These are phyloP conservation scores for Parnassius glacialis DNA, from an alignment of 2,888 invertebrate species.

Conservation along the genomic window DNA sequence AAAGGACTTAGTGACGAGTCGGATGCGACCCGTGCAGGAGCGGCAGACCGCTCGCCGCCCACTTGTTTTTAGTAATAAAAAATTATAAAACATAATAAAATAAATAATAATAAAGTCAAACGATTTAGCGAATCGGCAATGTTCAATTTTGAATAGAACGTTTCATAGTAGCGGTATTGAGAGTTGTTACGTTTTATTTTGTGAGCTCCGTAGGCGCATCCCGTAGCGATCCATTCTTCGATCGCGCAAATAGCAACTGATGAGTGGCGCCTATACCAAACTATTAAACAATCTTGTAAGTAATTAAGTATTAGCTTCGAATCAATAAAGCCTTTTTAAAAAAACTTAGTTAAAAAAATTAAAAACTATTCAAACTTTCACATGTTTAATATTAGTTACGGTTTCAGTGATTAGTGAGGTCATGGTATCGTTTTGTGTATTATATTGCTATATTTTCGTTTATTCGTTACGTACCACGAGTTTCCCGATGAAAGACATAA, in stretches of 20 bases:
- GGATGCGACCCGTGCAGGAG: conserved; percentile 52
- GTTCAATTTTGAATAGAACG: conserved; percentile 81
- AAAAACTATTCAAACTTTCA: conserved; percentile 75
- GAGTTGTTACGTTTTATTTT: conserved; percentile 76
- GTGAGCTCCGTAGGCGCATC: conserved; percentile 58
- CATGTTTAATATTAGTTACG: conserved; percentile 74
- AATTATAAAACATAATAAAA: conserved; percentile 32
- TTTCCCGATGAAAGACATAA: conserved; percentile 78
- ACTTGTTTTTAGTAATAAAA: conserved; percentile 65
- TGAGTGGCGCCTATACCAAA: conserved; percentile 64
- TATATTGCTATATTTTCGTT: conserved; percentile 67
- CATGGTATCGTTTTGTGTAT: conserved; percentile 74
- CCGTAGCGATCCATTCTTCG: conserved; percentile 39
- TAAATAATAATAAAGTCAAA: conserved; percentile 51
- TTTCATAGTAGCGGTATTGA: conserved; percentile 78
- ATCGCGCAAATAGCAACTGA: conserved; percentile 32
- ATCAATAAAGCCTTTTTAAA: conserved; percentile 80
- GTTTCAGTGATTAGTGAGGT: conserved; percentile 71
- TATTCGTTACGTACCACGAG: conserved; percentile 73
- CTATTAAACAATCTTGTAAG: conserved; percentile 79
- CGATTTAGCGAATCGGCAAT: conserved; percentile 77
- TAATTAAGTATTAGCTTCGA: conserved; percentile 81
- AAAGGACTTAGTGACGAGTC: conserved; percentile 67
- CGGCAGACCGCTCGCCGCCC: conserved; percentile 64
- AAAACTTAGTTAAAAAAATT: conserved; percentile 70